phyloP scores from a whole-genome alignment of 1,140 invertebrate species.

The Lutraria rhynchaena region DNA sequence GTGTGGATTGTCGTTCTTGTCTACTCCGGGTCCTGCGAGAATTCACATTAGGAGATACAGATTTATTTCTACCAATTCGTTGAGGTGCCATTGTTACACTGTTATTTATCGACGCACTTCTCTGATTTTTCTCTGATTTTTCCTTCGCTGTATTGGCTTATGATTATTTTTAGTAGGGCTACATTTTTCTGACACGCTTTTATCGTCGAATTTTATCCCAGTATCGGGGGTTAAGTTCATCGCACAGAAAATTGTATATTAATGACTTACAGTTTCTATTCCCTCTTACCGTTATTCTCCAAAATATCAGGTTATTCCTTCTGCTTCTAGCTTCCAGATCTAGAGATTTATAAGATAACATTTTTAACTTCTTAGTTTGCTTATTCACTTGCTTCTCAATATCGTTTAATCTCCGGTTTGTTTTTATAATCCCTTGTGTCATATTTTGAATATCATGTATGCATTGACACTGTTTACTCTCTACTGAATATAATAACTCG shows the following conservation, averaged over 20 bases:
- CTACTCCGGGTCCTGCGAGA: too few relatives aligned
- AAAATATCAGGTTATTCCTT: conserved; percentile 19
- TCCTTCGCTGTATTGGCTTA: neutral
- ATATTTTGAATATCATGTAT: too few relatives aligned
- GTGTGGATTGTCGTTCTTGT: neutral
- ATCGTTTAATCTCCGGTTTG: too few relatives aligned
- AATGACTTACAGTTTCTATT: neutral
- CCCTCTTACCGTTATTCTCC: neutral
- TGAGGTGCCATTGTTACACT: too few relatives aligned
- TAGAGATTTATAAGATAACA: neutral
- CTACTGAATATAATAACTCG: too few relatives aligned
- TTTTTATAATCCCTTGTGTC: too few relatives aligned
- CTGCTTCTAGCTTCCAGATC: conserved; percentile 7
- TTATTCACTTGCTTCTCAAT: too few relatives aligned
- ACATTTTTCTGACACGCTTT: neutral
- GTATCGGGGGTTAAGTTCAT: neutral
- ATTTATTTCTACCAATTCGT: too few relatives aligned
- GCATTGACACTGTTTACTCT: too few relatives aligned
- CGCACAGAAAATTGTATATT: neutral
- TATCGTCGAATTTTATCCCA: neutral
- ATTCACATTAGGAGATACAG: too few relatives aligned
- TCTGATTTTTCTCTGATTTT: neutral
- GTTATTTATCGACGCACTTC: too few relatives aligned
- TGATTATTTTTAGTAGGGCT: too few relatives aligned
- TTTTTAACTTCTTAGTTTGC: neutral